Evolutionary conservation across 2,113 vertebrate species (phyloP).

Genomic region (Dromaius novaehollandiae): DNA sequence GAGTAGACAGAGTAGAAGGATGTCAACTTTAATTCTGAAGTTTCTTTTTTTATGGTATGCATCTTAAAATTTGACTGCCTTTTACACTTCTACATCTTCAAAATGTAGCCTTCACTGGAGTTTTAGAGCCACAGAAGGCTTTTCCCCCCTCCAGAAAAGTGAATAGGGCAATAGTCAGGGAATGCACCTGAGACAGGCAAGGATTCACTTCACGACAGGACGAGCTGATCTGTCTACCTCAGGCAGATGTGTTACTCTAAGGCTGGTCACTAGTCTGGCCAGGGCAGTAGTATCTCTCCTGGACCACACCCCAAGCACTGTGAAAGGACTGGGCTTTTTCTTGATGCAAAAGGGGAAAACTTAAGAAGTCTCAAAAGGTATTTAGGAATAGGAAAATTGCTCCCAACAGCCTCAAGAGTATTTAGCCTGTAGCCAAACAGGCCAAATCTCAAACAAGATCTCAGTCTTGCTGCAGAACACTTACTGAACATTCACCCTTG

Average conservation of each 20-base stretch:
- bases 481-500: background rate
- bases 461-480: background rate
- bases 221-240: background rate
- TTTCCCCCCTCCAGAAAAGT: background rate
- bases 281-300: background rate
- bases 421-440: background rate
- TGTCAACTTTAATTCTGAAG: background rate
- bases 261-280: background rate
- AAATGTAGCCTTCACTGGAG: background rate
- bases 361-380: background rate
- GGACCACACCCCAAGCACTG: background rate
- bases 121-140: background rate
- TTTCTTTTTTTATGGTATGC: background rate
- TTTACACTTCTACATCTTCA: background rate
- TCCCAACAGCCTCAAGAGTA: background rate
- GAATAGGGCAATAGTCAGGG: background rate
- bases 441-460: background rate
- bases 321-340: background rate
- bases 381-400: background rate
- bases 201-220: background rate
- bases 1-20: background rate
- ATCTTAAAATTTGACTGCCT: background rate
- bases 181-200: background rate
- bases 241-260: background rate
- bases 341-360: background rate